A percentile compares a stretch with the other conserved stretches of the same genome.
These are phyloP conservation scores for Lampris incognitus DNA, from an alignment of 2,113 vertebrate species.

Conservation along the genomic window DNA sequence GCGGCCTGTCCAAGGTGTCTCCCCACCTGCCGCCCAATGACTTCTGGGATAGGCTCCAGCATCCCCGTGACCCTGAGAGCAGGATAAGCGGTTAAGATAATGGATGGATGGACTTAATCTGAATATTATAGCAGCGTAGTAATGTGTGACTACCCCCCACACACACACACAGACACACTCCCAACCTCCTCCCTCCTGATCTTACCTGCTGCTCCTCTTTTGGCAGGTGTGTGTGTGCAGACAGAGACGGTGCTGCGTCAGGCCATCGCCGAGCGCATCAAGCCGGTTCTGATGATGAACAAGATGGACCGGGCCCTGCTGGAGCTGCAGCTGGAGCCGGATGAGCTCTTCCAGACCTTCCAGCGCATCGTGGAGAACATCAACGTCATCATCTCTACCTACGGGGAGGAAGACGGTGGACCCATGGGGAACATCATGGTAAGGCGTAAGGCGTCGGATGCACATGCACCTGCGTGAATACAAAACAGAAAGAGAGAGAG, in stretches of 20 bases:
- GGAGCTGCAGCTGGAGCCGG: conserved; percentile 91
- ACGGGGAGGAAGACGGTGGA: conserved; percentile 92
- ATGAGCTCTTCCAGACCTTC: conserved; percentile 93
- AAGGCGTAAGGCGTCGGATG: conserved; percentile 11
- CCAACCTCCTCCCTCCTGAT: background rate
- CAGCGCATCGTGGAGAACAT: conserved; percentile 95
- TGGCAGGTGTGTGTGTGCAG: conserved; percentile 93
- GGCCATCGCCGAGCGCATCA: conserved; percentile 95
- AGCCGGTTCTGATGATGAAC: conserved; percentile 98
- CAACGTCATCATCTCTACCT: conserved; percentile 96
- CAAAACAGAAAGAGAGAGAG: too few relatives aligned
- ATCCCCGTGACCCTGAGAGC: too few relatives aligned
- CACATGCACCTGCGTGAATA: background rate
- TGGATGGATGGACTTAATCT: too few relatives aligned
- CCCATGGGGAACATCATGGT: conserved; percentile 98
- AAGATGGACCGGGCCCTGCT: conserved; percentile 97
- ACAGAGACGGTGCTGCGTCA: conserved; percentile 95
- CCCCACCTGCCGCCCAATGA: too few relatives aligned
- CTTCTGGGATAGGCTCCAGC: too few relatives aligned
- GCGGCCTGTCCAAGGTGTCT: too few relatives aligned
- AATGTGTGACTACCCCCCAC: background rate
- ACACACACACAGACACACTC: background rate
- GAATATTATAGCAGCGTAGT: too few relatives aligned
- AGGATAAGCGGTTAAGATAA: too few relatives aligned
- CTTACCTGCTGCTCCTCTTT: conserved; percentile 6